Evolutionary conservation across 1,140 invertebrate species (phyloP), one percentile per base, ranked within the genome.

Genomic region (Mesaphorura yosii): DNA sequence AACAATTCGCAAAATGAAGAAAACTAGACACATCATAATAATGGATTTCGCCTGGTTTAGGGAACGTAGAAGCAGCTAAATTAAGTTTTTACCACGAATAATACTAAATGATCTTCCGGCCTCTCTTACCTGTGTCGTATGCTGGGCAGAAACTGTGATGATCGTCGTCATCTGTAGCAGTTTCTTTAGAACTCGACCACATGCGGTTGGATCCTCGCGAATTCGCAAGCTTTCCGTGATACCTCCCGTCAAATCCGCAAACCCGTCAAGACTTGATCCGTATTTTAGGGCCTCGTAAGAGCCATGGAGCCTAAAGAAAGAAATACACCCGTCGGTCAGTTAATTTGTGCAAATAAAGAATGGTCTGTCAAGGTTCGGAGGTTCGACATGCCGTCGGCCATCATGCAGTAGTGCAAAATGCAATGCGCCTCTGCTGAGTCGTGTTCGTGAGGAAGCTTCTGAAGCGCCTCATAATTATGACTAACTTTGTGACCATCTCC

Each of bases 211-310:
- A 62, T 84, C 83, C 45, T 81, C 75, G 47, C 79, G 72, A 20
- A 88, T 75, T 15, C 78, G 76, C 54, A 90, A 78, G 41, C 78
- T 82, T 67, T 91, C 87, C 0, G 86, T 87, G 38, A 91, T 86
- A 2, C 88, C 88, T 5, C 88, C 88, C 0, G 88, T 89, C 1
- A 93, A 72, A 70, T 93, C 88, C 0, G 86, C 86, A 27, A 92
- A 69, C 2, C 88, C 88, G 65, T 92, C 88, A 41, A 89, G 69
- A 2, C 87, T 72, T 22, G 84, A 87, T 12, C 88, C 88, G 66
- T 92, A 92, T 66, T 91, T 97, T 5, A 98, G 74, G 0, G 93
- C 90, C 71, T 98, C 94, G 70, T 98, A 98, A 0, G 91, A 97
- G 0, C 94, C 94, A 67, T 92, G 89, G 50, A 98, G 73, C 72